Conservation (phyloP, 1,140 invertebrate species). For the Leptonema lineaticorne region DNA sequence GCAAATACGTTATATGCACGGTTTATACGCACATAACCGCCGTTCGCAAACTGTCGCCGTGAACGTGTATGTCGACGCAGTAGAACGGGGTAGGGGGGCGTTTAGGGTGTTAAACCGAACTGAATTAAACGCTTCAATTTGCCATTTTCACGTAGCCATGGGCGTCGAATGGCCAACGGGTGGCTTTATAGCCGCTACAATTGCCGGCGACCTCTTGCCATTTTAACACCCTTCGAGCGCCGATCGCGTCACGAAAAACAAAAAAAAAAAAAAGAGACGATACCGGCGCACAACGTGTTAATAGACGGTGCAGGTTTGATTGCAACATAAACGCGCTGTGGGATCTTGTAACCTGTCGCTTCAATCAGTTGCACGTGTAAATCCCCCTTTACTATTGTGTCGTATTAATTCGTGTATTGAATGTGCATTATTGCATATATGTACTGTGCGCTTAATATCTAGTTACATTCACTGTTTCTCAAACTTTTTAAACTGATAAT, state of each 20-base stretch:
- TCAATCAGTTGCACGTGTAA: constrained; percentile 20
- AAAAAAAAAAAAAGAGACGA: too few species aligned
- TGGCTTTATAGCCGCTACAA: constrained; percentile 18
- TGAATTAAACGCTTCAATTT: constrained; percentile 33
- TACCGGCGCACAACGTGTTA: too few species aligned
- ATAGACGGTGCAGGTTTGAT: constrained; percentile 17
- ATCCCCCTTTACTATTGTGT: constrained; percentile 10
- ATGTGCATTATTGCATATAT: too few species aligned
- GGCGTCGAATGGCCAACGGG: constrained; percentile 17
- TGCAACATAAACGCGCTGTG: constrained; percentile 5
- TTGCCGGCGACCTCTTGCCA: constrained; percentile 2
- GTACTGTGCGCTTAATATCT: too few species aligned
- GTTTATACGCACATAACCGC: neutral
- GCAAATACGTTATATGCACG: neutral
- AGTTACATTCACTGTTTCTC: too few species aligned
- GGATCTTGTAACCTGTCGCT: constrained; percentile 26
- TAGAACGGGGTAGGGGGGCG: neutral
- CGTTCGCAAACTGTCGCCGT: too few species aligned
- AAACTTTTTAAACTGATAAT: too few species aligned
- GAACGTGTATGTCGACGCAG: too few species aligned
- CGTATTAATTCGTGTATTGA: too few species aligned
- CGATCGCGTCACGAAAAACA: too few species aligned
- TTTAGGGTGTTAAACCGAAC: constrained; percentile 24
- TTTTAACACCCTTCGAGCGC: constrained; percentile 10
- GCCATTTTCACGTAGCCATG: constrained; percentile 27